These are phyloP conservation scores for Athrips mouffetella DNA, from an alignment of 2,888 invertebrate genomes.

Conservation along the genomic window DNA sequence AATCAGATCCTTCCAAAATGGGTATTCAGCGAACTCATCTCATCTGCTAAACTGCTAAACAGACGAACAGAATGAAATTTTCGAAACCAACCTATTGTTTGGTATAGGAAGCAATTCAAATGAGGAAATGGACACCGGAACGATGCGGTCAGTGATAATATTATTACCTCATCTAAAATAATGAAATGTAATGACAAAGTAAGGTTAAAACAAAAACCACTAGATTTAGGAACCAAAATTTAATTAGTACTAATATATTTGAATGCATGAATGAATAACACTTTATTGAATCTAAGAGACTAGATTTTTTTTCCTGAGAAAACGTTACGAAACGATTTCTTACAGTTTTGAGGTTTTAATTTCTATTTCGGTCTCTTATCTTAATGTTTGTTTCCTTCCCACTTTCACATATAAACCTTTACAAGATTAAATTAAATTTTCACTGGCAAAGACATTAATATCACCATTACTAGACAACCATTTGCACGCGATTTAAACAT, in stretches of 20 bases:
- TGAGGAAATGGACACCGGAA: constrained; percentile 52
- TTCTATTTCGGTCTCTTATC: neutral
- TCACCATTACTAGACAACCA: constrained; percentile 16
- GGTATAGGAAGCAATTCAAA: constrained; percentile 57
- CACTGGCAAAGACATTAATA: constrained; percentile 12
- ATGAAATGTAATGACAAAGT: constrained; percentile 50
- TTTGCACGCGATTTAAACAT: constrained; percentile 20
- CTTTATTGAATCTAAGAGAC: too few species aligned
- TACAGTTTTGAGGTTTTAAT: neutral
- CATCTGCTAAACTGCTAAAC: constrained; percentile 18
- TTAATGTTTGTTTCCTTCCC: constrained; percentile 11
- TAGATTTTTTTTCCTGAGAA: too few species aligned
- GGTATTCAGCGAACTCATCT: constrained; percentile 9
- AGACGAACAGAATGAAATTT: constrained; percentile 26
- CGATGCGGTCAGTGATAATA: constrained; percentile 42
- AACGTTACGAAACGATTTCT: neutral
- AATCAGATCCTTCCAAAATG: neutral
- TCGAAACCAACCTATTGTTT: constrained; percentile 30
- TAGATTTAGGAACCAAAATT: constrained; percentile 30
- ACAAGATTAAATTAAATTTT: constrained; percentile 14
- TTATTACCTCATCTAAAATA: constrained; percentile 54
- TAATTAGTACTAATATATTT: too few species aligned
- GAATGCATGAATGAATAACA: too few species aligned
- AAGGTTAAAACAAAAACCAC: constrained; percentile 18
- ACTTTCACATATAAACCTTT: constrained; percentile 4